These are phyloP conservation scores for Nomada flava DNA, from an alignment of 2,888 invertebrate species.

Conservation along the genomic window DNA sequence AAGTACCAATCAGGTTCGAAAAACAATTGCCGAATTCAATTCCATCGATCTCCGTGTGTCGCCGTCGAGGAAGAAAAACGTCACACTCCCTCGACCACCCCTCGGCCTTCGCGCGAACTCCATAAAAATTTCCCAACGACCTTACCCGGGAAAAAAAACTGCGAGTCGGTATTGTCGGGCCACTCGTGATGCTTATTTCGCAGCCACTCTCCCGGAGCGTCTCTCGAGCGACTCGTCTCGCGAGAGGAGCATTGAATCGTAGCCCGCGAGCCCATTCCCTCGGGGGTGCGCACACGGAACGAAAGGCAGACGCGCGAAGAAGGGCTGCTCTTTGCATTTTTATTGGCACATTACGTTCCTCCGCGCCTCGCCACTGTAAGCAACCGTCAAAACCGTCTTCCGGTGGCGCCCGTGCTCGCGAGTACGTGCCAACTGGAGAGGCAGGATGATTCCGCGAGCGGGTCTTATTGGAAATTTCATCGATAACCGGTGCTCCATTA, in stretches of 20 bases:
- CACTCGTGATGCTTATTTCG: slow-evolving; percentile 68
- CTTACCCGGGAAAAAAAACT: slow-evolving; percentile 14
- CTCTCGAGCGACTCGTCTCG: slow-evolving; percentile 47
- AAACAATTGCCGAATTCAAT: background rate
- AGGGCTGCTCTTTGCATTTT: slow-evolving; percentile 75
- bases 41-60: background rate
- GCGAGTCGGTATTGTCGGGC: slow-evolving; percentile 27
- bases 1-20: no score
- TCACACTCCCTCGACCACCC: background rate
- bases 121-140: slow-evolving; percentile 8
- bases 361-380: slow-evolving; percentile 58
- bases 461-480: slow-evolving; percentile 72
- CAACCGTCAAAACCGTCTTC: slow-evolving; percentile 57
- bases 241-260: slow-evolving; percentile 61
- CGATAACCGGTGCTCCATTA: slow-evolving; percentile 73
- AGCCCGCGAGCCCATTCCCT: slow-evolving; percentile 36
- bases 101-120: background rate
- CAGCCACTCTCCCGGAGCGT: slow-evolving; percentile 58
- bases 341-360: slow-evolving; percentile 75
- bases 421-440: slow-evolving; percentile 39
- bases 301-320: slow-evolving; percentile 14
- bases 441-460: slow-evolving; percentile 30
- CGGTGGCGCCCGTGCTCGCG: slow-evolving; percentile 20
- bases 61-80: background rate
- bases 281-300: background rate